These are phyloP conservation scores for Antechinus flavipes DNA, from an alignment of 2,113 vertebrate species.

Conservation along the genomic window DNA sequence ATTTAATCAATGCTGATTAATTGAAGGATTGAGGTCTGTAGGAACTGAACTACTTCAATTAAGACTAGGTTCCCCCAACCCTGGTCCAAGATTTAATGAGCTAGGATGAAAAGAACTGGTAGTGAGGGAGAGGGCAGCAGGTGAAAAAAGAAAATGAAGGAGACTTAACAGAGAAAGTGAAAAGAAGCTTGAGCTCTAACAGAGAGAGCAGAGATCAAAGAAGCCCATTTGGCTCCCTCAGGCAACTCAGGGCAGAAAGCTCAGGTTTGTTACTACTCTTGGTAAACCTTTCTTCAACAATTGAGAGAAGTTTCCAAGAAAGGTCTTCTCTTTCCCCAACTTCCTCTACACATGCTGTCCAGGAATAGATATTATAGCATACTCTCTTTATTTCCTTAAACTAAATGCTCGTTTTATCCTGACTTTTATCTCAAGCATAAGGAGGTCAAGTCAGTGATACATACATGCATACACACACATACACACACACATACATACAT, in stretches of 20 bases:
- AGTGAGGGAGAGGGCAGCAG: background rate
- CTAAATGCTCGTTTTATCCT: background rate
- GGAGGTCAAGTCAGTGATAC: background rate
- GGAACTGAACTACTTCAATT: background rate
- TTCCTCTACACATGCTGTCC: background rate
- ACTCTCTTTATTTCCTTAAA: background rate
- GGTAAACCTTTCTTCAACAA: background rate
- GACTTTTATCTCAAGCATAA: background rate
- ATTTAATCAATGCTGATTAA: background rate
- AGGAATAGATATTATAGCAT: background rate
- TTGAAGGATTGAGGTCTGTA: background rate
- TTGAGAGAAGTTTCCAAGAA: background rate
- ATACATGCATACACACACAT: no score
- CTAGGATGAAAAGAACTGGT: background rate
- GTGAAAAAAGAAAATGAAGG: background rate
- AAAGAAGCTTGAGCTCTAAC: background rate
- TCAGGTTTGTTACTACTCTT: background rate
- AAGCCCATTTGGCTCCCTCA: background rate
- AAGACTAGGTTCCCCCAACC: background rate
- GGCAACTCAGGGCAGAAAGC: background rate
- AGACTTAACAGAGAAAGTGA: background rate
- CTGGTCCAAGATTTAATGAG: background rate
- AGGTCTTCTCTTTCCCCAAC: background rate
- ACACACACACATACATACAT: no score
- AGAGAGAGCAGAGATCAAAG: background rate